These are phyloP conservation scores for Hirundo rustica DNA, from an alignment of 2,797 vertebrate species.

Conservation along the genomic window DNA sequence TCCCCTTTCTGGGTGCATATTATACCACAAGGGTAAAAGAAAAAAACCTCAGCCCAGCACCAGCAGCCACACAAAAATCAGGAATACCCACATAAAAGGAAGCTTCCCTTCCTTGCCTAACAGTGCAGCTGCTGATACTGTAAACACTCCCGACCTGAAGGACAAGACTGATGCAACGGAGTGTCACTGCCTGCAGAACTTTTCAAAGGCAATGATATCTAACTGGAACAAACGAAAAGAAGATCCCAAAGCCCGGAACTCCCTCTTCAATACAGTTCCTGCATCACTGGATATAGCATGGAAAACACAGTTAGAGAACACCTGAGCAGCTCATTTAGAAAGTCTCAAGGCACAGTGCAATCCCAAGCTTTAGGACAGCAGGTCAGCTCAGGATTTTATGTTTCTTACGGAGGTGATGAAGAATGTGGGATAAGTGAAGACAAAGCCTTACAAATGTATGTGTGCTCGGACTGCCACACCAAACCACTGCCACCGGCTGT, in stretches of 20 bases:
- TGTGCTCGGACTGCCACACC: not conserved
- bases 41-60: conserved; percentile 52
- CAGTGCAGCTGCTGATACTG: conserved; percentile 5
- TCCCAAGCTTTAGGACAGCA: not conserved
- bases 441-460: not conserved
- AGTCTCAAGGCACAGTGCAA: not conserved
- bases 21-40: conserved; percentile 44
- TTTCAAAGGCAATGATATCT: not conserved
- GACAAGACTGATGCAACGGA: not conserved
- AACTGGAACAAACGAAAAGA: not conserved
- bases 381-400: not conserved
- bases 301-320: not conserved
- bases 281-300: not conserved
- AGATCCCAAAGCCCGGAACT: not conserved
- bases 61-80: conserved; percentile 60
- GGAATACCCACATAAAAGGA: conserved; percentile 65
- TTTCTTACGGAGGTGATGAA: not conserved
- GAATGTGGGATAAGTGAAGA: not conserved
- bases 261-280: not conserved
- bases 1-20: conserved; percentile 48
- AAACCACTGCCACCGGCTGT: not conserved
- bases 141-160: not conserved
- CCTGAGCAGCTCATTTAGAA: not conserved
- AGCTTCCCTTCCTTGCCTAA: conserved; percentile 37
- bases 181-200: not conserved